Evolutionary conservation across 1,140 invertebrate genomes (phyloP).

Genomic region (Lethrus apterus): DNA sequence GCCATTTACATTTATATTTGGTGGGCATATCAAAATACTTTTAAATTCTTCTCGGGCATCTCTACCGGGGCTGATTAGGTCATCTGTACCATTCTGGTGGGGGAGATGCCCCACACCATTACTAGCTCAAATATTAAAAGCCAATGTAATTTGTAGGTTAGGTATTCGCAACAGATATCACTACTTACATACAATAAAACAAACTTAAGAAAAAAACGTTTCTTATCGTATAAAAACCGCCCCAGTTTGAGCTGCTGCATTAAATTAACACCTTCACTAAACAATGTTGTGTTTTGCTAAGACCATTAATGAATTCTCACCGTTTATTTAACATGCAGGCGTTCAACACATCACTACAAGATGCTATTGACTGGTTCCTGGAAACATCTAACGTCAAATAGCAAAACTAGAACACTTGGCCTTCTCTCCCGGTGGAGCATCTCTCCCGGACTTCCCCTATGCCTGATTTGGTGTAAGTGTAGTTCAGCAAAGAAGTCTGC

Average conservation of each 20-base stretch:
- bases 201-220: neutral
- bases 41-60: too few species aligned
- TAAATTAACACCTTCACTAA: neutral
- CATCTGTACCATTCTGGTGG: neutral
- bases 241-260: too few species aligned
- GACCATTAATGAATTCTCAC: neutral
- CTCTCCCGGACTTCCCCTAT: conserved; percentile 3
- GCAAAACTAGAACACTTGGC: neutral
- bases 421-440: conserved; percentile 2
- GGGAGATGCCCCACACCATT: neutral
- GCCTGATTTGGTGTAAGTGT: too few species aligned
- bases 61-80: too few species aligned
- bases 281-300: neutral
- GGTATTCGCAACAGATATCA: neutral
- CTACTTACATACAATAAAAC: neutral
- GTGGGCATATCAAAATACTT: neutral
- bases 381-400: too few species aligned
- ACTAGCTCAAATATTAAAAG: neutral
- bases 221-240: neutral
- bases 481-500: too few species aligned
- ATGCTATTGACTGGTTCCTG: neutral
- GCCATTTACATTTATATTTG: neutral
- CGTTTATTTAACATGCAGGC: neutral
- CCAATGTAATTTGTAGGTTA: neutral
- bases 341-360: neutral